phyloP scores from a whole-genome alignment of 2,113 vertebrate genomes.

The Cnemophilus loriae region DNA sequence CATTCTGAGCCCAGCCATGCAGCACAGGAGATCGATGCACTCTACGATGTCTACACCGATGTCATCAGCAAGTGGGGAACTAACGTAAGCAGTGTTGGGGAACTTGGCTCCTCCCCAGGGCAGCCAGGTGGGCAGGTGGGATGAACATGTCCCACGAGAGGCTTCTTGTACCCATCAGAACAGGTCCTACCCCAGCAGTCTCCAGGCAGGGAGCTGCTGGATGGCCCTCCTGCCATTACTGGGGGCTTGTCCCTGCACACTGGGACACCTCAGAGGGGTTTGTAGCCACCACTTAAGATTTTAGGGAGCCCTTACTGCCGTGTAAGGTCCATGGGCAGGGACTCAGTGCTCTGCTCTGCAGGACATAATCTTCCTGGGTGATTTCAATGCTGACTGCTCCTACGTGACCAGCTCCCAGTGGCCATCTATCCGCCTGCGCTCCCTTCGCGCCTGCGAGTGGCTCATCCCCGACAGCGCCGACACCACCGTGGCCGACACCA shows the following conservation, averaged over 20 bases:
- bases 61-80: neutral
- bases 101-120: neutral
- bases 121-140: neutral
- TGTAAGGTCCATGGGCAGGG: rapidly evolving
- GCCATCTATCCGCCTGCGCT: neutral
- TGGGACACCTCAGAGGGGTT: neutral
- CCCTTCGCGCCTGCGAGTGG: neutral
- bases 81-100: rapidly evolving
- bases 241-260: neutral
- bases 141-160: rapidly evolving
- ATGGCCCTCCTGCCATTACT: neutral
- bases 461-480: neutral
- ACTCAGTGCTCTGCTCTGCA: neutral
- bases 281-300: neutral
- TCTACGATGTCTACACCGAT: neutral
- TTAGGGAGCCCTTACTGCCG: neutral
- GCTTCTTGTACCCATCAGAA: rapidly evolving
- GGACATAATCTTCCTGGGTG: conserved; percentile 4
- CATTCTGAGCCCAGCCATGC: neutral
- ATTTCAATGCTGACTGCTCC: conserved; percentile 47
- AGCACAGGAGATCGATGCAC: neutral
- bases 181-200: neutral
- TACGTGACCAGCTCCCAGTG: neutral
- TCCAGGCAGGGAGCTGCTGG: neutral
- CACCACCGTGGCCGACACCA: neutral